Percentiles rank a stretch among this genome's conserved stretches.
phyloP scores from a whole-genome alignment of 2,888 invertebrate species.

The Erannis defoliaria region DNA sequence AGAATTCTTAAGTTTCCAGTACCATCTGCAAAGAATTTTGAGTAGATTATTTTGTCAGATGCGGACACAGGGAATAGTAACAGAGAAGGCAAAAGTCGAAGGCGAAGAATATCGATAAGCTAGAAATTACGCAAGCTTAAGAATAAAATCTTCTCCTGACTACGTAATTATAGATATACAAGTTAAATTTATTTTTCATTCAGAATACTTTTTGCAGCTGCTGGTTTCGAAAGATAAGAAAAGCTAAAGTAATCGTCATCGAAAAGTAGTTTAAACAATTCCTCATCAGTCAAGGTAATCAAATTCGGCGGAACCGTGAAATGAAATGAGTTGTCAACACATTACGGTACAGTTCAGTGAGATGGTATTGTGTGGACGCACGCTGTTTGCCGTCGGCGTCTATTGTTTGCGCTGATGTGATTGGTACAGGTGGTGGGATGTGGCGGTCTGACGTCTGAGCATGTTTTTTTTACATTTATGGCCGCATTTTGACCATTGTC shows the following conservation, averaged over 20 bases:
- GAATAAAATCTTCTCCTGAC: too few species aligned
- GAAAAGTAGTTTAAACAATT: constrained; percentile 18
- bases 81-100: too few species aligned
- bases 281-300: constrained; percentile 29
- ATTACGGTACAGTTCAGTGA: constrained; percentile 43
- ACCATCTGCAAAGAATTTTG: not conserved
- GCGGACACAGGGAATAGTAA: too few species aligned
- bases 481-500: too few species aligned
- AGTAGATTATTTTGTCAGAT: too few species aligned
- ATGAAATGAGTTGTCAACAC: constrained; percentile 50
- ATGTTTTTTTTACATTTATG: not conserved
- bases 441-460: constrained; percentile 13
- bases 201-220: not conserved
- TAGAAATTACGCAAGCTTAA: too few species aligned
- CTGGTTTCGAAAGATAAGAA: not conserved
- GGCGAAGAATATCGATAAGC: too few species aligned
- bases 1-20: not conserved
- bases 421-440: constrained; percentile 28
- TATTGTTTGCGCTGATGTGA: constrained; percentile 48
- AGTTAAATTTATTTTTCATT: too few species aligned
- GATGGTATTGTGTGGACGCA: constrained; percentile 47
- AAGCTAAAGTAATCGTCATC: constrained; percentile 2
- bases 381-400: constrained; percentile 45
- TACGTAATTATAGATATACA: too few species aligned
- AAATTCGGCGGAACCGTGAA: constrained; percentile 24